These are phyloP conservation scores for Hippoglossus hippoglossus DNA, from an alignment of 2,797 vertebrate species.

Conservation along the genomic window DNA sequence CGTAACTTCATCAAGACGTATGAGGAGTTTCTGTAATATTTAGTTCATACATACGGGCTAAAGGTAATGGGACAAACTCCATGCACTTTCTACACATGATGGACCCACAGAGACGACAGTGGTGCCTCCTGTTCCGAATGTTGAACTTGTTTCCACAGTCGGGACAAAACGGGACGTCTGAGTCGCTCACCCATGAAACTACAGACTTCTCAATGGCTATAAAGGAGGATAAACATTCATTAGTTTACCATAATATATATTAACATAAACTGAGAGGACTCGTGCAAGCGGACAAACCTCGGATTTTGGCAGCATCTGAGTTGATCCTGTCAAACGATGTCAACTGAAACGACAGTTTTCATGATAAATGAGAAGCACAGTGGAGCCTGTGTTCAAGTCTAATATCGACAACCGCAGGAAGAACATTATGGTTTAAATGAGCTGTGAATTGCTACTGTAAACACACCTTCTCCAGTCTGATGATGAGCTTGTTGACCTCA, in stretches of 20 bases:
- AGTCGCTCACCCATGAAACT: constrained; percentile 97
- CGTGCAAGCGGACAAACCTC: constrained; percentile 84
- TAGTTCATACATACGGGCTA: constrained; percentile 88
- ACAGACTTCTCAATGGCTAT: constrained; percentile 95
- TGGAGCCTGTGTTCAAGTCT: background rate
- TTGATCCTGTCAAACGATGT: constrained; percentile 94
- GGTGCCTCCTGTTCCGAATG: constrained; percentile 94
- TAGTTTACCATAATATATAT: background rate
- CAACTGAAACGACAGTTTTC: constrained; percentile 83
- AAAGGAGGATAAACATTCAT: constrained; percentile 8
- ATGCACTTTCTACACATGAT: constrained; percentile 98
- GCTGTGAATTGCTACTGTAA: background rate
- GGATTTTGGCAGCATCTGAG: constrained; percentile 92
- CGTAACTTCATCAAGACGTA: background rate
- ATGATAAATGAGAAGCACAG: constrained; percentile 16
- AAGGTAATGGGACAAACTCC: constrained; percentile 90
- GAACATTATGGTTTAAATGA: background rate
- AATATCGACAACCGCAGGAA: constrained; percentile 3
- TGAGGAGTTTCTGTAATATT: background rate
- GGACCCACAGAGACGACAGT: constrained; percentile 97
- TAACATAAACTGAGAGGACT: background rate
- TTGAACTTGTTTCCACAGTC: constrained; percentile 97
- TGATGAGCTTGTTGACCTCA: constrained; percentile 98
- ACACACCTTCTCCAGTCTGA: constrained; percentile 96
- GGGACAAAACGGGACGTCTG: constrained; percentile 97